Conservation (phyloP, 2,888 invertebrate species). For the Lysandra coridon region DNA sequence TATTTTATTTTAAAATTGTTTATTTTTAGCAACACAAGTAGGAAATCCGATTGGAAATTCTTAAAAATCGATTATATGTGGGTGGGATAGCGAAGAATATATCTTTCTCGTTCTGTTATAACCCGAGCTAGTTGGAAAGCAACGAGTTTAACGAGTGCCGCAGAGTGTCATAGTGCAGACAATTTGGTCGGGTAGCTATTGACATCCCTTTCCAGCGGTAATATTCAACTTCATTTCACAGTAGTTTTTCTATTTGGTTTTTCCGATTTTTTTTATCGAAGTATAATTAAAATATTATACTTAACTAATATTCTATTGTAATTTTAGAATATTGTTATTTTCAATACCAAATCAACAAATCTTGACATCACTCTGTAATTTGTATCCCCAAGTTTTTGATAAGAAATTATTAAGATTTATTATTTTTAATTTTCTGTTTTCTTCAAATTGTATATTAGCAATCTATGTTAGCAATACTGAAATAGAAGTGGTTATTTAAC, state of each 20-base stretch:
- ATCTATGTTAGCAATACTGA: background rate
- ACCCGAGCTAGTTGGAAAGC: constrained; percentile 62
- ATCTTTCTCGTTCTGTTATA: constrained; percentile 60
- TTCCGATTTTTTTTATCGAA: background rate
- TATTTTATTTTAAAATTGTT: constrained; percentile 14
- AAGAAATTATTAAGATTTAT: background rate
- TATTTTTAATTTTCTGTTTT: background rate
- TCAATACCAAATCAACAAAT: background rate
- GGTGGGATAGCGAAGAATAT: constrained; percentile 66
- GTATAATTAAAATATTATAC: background rate
- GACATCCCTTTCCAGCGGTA: constrained; percentile 41
- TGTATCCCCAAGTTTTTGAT: background rate
- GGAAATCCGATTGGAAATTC: constrained; percentile 47
- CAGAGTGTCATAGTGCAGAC: constrained; percentile 51
- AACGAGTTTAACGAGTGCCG: constrained; percentile 61
- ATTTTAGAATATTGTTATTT: background rate
- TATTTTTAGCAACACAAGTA: constrained; percentile 26
- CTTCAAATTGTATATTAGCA: background rate
- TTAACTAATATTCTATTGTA: background rate
- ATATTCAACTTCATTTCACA: constrained; percentile 38
- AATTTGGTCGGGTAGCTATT: constrained; percentile 57
- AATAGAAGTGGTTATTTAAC: background rate
- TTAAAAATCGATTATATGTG: constrained; percentile 78
- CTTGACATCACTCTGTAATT: constrained; percentile 12
- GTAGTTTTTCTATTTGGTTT: constrained; percentile 32